Percentiles rank a stretch among this genome's conserved stretches.
These are phyloP conservation scores for Rhamphomyia laevipes DNA, from an alignment of 2,888 invertebrate genomes.

Conservation along the genomic window DNA sequence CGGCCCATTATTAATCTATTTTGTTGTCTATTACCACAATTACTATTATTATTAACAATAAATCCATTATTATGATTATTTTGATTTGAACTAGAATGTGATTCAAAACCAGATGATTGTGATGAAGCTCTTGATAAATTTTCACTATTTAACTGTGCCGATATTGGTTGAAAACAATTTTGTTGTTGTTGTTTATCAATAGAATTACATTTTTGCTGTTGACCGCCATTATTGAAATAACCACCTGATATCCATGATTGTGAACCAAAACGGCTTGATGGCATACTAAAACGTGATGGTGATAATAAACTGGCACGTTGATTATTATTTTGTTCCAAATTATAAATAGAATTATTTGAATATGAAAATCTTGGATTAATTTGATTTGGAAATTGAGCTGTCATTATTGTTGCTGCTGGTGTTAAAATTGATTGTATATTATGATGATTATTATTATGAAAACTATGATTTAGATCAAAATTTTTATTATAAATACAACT, in stretches of 20 bases:
- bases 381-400: too few relatives aligned
- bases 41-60: background rate
- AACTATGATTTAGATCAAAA: background rate
- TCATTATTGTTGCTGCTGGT: constrained; percentile 40
- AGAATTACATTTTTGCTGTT: background rate
- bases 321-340: too few relatives aligned
- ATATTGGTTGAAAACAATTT: background rate
- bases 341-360: too few relatives aligned
- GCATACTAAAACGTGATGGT: constrained; percentile 9
- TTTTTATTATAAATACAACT: background rate
- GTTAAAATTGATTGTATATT: background rate
- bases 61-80: background rate
- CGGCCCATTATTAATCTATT: background rate
- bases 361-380: too few relatives aligned
- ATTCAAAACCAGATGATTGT: constrained; percentile 60
- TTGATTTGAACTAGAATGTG: constrained; percentile 33
- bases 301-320: constrained; percentile 10
- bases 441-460: background rate
- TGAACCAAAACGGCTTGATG: constrained; percentile 14
- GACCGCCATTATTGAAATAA: constrained; percentile 33
- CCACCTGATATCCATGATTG: constrained; percentile 55
- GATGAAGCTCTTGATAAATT: constrained; percentile 49
- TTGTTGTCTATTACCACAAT: too few relatives aligned
- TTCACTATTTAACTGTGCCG: constrained; percentile 1
- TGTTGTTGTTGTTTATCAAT: background rate